Percentiles rank a stretch among this genome's conserved stretches.
These are phyloP conservation scores for Ophiothrix spiculata DNA, from an alignment of 35 echinoderm and acorn worm species.

Conservation along the genomic window DNA sequence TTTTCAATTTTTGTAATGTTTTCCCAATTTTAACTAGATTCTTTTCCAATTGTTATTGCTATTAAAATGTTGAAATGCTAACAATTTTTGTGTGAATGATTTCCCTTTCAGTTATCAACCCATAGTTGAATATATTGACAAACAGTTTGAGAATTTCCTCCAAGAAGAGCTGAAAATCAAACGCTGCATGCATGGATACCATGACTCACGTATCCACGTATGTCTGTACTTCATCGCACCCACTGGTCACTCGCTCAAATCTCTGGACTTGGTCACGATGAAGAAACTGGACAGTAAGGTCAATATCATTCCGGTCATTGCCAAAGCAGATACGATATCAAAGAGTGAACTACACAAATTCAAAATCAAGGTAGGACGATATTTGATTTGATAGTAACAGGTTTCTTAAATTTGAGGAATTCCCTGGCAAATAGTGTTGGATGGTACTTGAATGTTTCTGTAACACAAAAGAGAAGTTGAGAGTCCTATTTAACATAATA, in stretches of 20 bases:
- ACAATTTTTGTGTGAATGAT: no score
- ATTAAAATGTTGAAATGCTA: no score
- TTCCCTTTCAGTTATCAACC: constrained; percentile 98
- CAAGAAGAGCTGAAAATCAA: constrained; percentile 98
- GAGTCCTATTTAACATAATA: no score
- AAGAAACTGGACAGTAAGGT: constrained; percentile 99
- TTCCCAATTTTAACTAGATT: no score
- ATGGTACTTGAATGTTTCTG: no score
- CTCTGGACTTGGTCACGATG: constrained; percentile 95
- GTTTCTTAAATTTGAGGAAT: no score
- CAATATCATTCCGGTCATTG: constrained; percentile 98
- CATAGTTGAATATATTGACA: constrained; percentile 95
- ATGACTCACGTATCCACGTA: constrained; percentile 89
- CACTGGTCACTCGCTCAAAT: constrained; percentile 91
- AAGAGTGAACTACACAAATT: constrained; percentile 97
- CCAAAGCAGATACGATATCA: constrained; percentile 99
- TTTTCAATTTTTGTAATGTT: no score
- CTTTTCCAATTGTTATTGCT: no score
- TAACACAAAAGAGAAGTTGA: no score
- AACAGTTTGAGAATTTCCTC: constrained; percentile 97
- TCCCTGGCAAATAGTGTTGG: no score
- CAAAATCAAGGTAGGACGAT: constrained; percentile 98
- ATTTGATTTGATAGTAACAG: no score
- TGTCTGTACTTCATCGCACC: constrained; percentile 95
- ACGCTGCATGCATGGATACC: constrained; percentile 71